phyloP scores from a whole-genome alignment of 2,797 vertebrate genomes.

The Scolopax rusticola region DNA sequence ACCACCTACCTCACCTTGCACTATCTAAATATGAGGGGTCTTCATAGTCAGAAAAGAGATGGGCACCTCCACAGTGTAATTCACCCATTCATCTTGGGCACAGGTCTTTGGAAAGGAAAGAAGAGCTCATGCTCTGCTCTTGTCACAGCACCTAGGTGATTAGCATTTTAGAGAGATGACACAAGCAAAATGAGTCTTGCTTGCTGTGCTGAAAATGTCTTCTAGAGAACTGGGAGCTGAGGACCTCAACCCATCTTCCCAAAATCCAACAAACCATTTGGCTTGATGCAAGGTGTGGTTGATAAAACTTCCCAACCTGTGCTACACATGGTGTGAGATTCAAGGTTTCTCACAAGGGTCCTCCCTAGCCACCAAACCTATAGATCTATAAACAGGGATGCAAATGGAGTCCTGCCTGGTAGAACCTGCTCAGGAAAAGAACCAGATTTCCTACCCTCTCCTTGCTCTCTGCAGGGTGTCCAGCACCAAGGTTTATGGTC shows the following conservation, averaged over 20 bases:
- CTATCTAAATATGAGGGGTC: background rate
- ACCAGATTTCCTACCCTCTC: background rate
- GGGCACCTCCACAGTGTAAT: background rate
- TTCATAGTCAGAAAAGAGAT: background rate
- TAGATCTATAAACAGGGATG: background rate
- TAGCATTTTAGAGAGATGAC: background rate
- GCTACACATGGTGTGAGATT: background rate
- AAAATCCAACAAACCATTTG: background rate
- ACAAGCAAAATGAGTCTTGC: background rate
- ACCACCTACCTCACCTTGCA: background rate
- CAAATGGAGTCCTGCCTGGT: background rate
- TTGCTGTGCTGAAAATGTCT: background rate
- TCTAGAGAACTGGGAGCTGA: background rate
- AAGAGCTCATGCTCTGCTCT: background rate
- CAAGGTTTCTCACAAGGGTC: background rate
- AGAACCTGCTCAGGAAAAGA: background rate
- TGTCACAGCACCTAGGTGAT: background rate
- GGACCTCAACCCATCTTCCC: background rate
- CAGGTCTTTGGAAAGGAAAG: background rate
- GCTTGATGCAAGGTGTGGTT: background rate
- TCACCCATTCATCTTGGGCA: background rate
- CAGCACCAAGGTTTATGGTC: background rate
- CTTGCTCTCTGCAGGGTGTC: background rate
- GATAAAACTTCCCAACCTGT: background rate
- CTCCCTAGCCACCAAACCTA: background rate